phyloP scores from a whole-genome alignment of 2,888 invertebrate genomes.

The Pristionchus exspectatus region DNA sequence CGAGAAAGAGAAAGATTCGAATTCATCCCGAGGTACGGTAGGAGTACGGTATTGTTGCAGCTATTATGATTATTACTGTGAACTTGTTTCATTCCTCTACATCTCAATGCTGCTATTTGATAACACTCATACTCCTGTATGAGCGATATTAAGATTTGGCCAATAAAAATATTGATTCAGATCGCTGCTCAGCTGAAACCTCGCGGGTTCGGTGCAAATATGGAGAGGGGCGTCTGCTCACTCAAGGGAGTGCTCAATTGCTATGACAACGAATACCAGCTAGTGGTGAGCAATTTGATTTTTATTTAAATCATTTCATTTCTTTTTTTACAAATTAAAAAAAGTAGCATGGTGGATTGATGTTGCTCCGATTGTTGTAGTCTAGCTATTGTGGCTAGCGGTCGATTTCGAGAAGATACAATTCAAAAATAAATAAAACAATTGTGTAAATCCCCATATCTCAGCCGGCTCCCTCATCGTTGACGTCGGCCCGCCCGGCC shows the following conservation, averaged over 20 bases:
- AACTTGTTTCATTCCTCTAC: too few species aligned
- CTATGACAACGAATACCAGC: slow-evolving; percentile 70
- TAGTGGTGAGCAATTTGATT: slow-evolving; percentile 56
- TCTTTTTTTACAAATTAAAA: too few species aligned
- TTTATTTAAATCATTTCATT: too few species aligned
- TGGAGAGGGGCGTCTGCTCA: slow-evolving; percentile 62
- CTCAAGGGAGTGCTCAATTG: slow-evolving; percentile 68
- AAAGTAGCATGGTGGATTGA: not conserved
- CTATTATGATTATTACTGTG: not conserved
- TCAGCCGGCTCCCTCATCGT: slow-evolving; percentile 33
- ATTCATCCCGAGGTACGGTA: slow-evolving; percentile 59
- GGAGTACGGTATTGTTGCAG: not conserved
- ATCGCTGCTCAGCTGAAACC: slow-evolving; percentile 37
- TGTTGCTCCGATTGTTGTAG: not conserved
- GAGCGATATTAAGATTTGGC: too few species aligned
- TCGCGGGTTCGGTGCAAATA: slow-evolving; percentile 49
- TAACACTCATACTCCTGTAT: too few species aligned
- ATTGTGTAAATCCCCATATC: not conserved
- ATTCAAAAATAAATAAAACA: too few species aligned
- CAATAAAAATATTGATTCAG: not conserved
- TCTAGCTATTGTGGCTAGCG: not conserved
- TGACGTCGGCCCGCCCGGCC: slow-evolving; percentile 1
- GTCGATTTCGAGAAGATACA: too few species aligned
- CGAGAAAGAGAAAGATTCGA: slow-evolving; percentile 54
- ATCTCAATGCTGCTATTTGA: too few species aligned